phyloP scores from a whole-genome alignment of 2,797 vertebrate species.

The Lepus townsendii region DNA sequence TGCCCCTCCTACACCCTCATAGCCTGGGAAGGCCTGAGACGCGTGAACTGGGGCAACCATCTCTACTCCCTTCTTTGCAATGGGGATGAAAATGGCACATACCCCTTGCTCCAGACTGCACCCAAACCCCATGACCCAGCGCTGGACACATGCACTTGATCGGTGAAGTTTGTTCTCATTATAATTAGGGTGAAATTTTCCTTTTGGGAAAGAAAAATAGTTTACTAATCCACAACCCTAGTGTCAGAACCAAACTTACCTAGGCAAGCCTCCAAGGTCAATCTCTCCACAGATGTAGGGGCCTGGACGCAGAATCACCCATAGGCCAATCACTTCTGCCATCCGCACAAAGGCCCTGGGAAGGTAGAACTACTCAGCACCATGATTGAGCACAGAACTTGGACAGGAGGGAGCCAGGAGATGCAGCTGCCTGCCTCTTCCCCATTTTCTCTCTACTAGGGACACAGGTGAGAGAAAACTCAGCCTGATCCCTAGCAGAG shows the following conservation, averaged over 20 bases:
- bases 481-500: background rate
- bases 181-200: background rate
- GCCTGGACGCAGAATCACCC: slow-evolving; percentile 88
- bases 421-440: background rate
- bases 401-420: too few species aligned
- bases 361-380: too few species aligned
- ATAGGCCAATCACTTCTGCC: too few species aligned
- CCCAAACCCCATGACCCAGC: too few species aligned
- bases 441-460: background rate
- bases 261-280: slow-evolving; percentile 93
- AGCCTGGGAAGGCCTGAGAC: too few species aligned
- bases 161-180: background rate
- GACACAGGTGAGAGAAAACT: too few species aligned
- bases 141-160: background rate
- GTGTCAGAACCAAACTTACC: slow-evolving; percentile 86
- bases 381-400: too few species aligned
- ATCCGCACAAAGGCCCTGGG: too few species aligned
- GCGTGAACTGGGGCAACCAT: too few species aligned
- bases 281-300: slow-evolving; percentile 91
- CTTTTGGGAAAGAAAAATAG: background rate
- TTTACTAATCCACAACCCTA: background rate
- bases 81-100: accelerated
- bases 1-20: too few species aligned
- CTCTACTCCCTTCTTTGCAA: background rate
- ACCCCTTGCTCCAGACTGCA: accelerated